Percentiles rank a stretch among this genome's conserved stretches.
phyloP scores from a whole-genome alignment of 1,140 invertebrate species.

The Lucilia cuprina region DNA sequence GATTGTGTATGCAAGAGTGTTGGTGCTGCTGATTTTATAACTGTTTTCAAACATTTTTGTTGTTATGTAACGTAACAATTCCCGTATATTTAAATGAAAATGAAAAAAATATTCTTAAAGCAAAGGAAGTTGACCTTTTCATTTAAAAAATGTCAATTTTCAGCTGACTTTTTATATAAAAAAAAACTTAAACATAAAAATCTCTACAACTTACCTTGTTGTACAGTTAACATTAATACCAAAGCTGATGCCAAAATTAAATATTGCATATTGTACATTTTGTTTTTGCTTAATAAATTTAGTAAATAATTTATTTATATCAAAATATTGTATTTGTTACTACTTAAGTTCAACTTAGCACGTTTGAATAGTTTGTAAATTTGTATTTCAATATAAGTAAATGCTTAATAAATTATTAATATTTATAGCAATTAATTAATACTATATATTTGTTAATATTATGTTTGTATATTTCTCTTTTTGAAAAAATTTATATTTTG shows the following conservation, averaged over 20 bases:
- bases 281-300: background rate
- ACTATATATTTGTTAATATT: too few species aligned
- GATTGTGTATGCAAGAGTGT: too few species aligned
- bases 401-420: too few species aligned
- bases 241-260: slow-evolving; percentile 38
- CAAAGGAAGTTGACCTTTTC: background rate
- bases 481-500: too few species aligned
- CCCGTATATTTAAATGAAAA: background rate
- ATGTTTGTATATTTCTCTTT: too few species aligned
- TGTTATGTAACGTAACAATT: background rate
- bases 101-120: background rate
- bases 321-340: too few species aligned
- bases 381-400: background rate
- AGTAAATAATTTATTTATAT: too few species aligned
- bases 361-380: background rate
- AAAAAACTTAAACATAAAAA: background rate
- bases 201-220: slow-evolving; percentile 38
- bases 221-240: slow-evolving; percentile 41
- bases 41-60: background rate
- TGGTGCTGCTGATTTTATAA: background rate
- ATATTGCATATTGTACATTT: slow-evolving; percentile 38
- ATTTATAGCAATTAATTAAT: too few species aligned
- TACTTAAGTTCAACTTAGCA: background rate
- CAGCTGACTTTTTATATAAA: background rate
- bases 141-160: background rate